Evolutionary conservation across 1,140 invertebrate genomes (phyloP), one percentile per base, ranked within the genome.

Genomic region (Macrostomum lignano): DNA sequence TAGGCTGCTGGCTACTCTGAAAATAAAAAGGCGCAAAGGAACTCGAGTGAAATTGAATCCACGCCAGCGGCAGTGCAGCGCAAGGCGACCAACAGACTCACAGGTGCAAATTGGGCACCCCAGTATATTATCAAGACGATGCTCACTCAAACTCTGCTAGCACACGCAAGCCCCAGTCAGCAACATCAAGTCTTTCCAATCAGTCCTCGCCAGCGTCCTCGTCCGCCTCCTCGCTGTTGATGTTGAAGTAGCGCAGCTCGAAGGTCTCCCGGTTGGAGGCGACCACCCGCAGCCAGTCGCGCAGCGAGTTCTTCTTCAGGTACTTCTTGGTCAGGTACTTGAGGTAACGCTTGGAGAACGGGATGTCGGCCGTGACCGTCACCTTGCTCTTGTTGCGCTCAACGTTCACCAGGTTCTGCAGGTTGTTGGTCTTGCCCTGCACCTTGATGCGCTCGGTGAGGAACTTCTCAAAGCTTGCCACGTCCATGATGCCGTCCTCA

Each of bases 321-420:
- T 93, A 98, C 57, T 91, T 86, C 62, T 98, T 98, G 3, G 86
- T 93, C 51, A 98, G 67, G 59, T 96, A 98, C 60, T 98, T 98
- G 30, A 98, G 66, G 51, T 60, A 73, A 68, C 73, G 73, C 62
- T 98, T 98, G 7, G 82, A 88, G 58, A 98, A 86, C 15, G 76
- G 71, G 49, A 84, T 71, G 46, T 77, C 73, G 44, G 70, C 72
- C 47, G 69, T 82, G 25, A 98, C 67, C 24, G 69, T 66, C 28
- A 98, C 63, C 55, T 91, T 91, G 43, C 73, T 78, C 65, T 94
- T 96, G 44, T 73, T 71, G 35, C 72, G 67, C 44, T 81, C 77
- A 35, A 96, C 61, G 29, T 66, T 67, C 37, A 98, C 70, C 61
- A 75, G 78, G 39, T 42, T 46, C 3, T 74, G 74, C 52, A 96